Evolutionary conservation across 2,797 vertebrate genomes (phyloP), one percentile per base, ranked within the genome.

Genomic region (Enteromius thamalakanensis): DNA sequence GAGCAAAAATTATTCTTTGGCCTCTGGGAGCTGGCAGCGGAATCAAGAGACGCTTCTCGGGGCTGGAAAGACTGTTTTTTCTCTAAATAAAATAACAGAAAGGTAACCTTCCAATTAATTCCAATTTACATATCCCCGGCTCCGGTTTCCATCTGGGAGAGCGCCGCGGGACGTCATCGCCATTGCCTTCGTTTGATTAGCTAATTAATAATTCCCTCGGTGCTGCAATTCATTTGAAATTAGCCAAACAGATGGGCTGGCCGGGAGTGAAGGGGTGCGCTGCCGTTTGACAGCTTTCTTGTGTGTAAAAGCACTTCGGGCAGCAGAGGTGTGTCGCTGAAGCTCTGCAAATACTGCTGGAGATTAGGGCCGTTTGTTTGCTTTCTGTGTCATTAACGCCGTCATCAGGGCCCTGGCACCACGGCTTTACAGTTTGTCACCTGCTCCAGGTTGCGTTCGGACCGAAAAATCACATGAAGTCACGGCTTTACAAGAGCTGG

Each of bases 1-100:
- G 95, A 96, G 95, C 93, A 95, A 93, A 96, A 98, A 96, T 97
- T 95, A 96, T 96, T 90, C 91, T 93, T 93, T 90, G 90, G 93
- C 90, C 90, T 89, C 94, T 93, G 94, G 92, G 90, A 92, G 75
- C 93, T 93, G 82, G 89, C 86, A 89, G 82, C 88, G 91, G 92
- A 94, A 94, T 90, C 93, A 91, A 85, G 92, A 93, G 91, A 88
- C 92, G 91, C 81, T 90, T 90, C 87, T 84, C 90, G 86, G 89
- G 88, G 91, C 91, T 93, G 94, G 88, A 82, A 79, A 91, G 90
- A 89, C 92, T 96, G 95, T 97, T 98, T 97, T 97, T 91, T 96
- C 94, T 97, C 93, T 93, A 96, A 96, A 96, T 93, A 94, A 88
- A 85, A 90, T 86, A 88, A 90, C 87, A 90, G 92, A 93, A 95